Evolutionary conservation across 2,888 invertebrate genomes (phyloP).

Genomic region (Cheilosia pagana): DNA sequence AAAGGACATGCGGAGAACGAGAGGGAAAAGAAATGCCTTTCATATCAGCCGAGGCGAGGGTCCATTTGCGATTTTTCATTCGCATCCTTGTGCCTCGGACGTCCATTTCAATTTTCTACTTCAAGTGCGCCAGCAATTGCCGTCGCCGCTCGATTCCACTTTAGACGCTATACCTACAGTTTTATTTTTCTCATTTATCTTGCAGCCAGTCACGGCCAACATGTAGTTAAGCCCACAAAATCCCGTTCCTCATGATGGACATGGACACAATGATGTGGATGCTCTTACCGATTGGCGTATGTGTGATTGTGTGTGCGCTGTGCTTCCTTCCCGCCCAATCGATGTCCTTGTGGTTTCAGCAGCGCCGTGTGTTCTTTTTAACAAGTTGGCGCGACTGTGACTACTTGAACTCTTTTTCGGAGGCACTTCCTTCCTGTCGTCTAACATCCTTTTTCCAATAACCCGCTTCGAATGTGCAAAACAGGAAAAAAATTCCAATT

Average conservation of each 20-base stretch:
- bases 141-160: slow-evolving; percentile 29
- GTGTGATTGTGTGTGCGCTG: slow-evolving; percentile 7
- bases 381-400: slow-evolving; percentile 44
- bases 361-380: slow-evolving; percentile 30
- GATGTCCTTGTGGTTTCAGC: slow-evolving; percentile 31
- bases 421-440: slow-evolving; percentile 18
- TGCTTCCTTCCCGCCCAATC: slow-evolving; percentile 25
- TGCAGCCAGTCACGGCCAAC: slow-evolving; percentile 51
- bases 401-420: slow-evolving; percentile 15
- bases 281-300: slow-evolving; percentile 28
- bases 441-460: slow-evolving; percentile 27
- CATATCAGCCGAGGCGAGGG: slow-evolving; percentile 3
- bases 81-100: slow-evolving; percentile 31
- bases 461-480: slow-evolving; percentile 25
- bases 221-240: slow-evolving; percentile 62
- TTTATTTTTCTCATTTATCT: slow-evolving; percentile 42
- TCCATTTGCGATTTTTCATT: slow-evolving; percentile 47
- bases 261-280: slow-evolving; percentile 51
- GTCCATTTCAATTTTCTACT: slow-evolving; percentile 60
- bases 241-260: slow-evolving; percentile 52
- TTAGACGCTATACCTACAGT: slow-evolving; percentile 4
- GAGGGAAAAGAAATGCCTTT: slow-evolving; percentile 15
- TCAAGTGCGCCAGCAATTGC: slow-evolving; percentile 44
- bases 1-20: slow-evolving; percentile 24
- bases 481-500: neutral